Evolutionary conservation across 2,797 vertebrate genomes (phyloP), one percentile per base, ranked within the genome.

Genomic region (Vultur gryphus): DNA sequence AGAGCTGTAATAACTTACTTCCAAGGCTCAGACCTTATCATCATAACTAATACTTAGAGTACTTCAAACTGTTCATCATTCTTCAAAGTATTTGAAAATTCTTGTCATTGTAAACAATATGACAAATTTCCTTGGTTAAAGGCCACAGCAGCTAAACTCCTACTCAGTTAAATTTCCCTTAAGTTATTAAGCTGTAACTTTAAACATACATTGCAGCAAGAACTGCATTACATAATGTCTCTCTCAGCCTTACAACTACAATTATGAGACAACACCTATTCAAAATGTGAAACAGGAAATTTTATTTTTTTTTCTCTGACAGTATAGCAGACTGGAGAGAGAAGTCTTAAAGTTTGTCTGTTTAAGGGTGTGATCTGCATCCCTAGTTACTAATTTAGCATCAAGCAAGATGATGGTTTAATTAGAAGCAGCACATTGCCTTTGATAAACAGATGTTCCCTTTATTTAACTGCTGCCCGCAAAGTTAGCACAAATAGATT

Each of bases 181-280:
- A 89, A 96, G 90, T 97, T 97, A 96, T 97, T 96, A 95, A 96
- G 91, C 69, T 96, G 81, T 92, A 97, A 77, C 84, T 95, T 97
- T 96, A 97, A 97, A 96, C 79, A 94, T 94, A 96, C 73, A 87
- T 84, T 93, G 39, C 55, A 33, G 69, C 69, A 97, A 96, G 93
- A 96, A 92, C 78, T 93, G 70, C 95, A 95, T 98, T 97, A 97
- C 95, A 95, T 97, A 97, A 97, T 76, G 91, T 97, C 96, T 98
- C 97, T 96, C 89, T 97, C 89, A 90, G 90, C 82, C 96, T 96
- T 95, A 97, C 87, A 97, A 82, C 95, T 95, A 87, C 95, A 97
- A 96, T 97, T 97, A 97, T 92, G 95, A 97, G 95, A 97, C 98
- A 98, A 97, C 97, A 98, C 92, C 96, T 97, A 98, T 98, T 98